phyloP scores from a whole-genome alignment of 2,888 invertebrate species.

The Gymnocheta viridis region DNA sequence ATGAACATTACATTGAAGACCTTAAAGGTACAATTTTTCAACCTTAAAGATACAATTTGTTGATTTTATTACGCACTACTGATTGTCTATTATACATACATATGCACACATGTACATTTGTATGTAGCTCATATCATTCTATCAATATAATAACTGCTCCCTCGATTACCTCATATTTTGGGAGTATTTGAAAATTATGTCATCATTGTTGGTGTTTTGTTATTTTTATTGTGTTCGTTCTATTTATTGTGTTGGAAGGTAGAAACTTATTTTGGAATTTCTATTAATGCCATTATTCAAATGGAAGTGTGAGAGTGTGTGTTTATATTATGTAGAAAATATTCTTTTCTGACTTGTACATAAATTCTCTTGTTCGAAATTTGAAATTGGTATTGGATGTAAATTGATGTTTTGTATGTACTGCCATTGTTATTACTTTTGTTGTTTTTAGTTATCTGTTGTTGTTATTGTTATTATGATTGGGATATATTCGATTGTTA shows the following conservation, averaged over 20 bases:
- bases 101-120: too few relatives aligned
- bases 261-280: conserved; percentile 29
- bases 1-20: background rate
- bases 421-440: conserved; percentile 14
- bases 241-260: conserved; percentile 9
- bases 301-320: conserved; percentile 11
- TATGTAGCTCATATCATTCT: background rate
- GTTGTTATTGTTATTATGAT: conserved; percentile 53
- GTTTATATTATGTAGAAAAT: background rate
- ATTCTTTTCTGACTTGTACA: conserved; percentile 11
- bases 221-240: too few relatives aligned
- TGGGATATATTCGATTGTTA: conserved; percentile 48
- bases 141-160: background rate
- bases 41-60: background rate
- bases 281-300: conserved; percentile 18
- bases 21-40: background rate
- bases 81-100: background rate
- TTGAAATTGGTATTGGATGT: conserved; percentile 18
- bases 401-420: conserved; percentile 25
- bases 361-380: conserved; percentile 40
- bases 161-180: background rate
- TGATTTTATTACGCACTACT: background rate
- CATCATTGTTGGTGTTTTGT: background rate
- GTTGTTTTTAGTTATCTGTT: conserved; percentile 19
- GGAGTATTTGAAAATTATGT: conserved; percentile 23